Conservation (phyloP, 2,797 vertebrate genomes). For the Ctenopoma kingsleyae region DNA sequence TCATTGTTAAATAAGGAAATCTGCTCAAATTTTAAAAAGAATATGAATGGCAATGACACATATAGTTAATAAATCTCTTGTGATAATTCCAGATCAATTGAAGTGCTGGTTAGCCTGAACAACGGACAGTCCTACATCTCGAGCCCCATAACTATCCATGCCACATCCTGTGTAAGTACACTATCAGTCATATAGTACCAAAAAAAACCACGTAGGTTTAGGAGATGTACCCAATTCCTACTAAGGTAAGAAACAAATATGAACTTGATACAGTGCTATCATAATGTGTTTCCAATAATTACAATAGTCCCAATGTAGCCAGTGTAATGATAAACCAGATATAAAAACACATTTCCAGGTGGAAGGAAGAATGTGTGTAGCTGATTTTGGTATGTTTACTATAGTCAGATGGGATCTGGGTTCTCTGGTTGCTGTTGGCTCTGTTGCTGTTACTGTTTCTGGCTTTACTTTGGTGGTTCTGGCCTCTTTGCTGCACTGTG, state of each 20-base stretch:
- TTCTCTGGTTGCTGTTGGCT: constrained; percentile 89
- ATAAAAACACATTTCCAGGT: background rate
- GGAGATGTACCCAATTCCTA: background rate
- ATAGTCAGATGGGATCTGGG: constrained; percentile 89
- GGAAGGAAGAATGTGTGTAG: background rate
- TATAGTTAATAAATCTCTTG: constrained; percentile 5
- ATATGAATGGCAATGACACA: background rate
- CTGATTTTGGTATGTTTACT: constrained; percentile 15
- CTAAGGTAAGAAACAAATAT: background rate
- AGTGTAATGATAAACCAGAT: background rate
- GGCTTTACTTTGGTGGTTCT: constrained; percentile 88
- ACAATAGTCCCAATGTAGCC: background rate
- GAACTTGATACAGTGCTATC: too few species aligned
- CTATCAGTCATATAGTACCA: constrained; percentile 62
- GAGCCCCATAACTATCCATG: constrained; percentile 89
- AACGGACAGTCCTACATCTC: constrained; percentile 91
- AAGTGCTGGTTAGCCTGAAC: constrained; percentile 94
- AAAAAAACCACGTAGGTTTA: background rate
- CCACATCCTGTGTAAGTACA: constrained; percentile 95
- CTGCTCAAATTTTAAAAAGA: constrained; percentile 13
- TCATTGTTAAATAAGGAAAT: constrained; percentile 23
- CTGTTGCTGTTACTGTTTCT: constrained; percentile 88
- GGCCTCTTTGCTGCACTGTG: constrained; percentile 98
- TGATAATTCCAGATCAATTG: constrained; percentile 85
- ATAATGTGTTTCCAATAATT: too few species aligned